Evolutionary conservation across 2,113 vertebrate genomes (phyloP), one percentile per base, ranked within the genome.

Genomic region (Erythrocercus mccallii): DNA sequence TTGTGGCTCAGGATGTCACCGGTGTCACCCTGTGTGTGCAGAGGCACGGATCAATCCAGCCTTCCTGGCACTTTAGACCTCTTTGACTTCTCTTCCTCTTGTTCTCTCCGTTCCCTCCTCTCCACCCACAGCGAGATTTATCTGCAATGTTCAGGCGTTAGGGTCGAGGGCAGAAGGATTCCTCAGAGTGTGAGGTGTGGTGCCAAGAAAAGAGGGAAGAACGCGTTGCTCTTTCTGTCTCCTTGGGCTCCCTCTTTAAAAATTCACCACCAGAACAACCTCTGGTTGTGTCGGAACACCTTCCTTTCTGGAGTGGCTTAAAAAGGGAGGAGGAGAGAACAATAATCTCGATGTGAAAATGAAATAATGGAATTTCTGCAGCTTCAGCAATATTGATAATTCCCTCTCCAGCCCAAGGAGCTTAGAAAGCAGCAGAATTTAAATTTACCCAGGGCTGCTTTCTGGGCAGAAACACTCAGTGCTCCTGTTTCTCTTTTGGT

Each of bases 41-140:
- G 37, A 48, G 27, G 40, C 13, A 2, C 5, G 4, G 31, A 42
- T 33, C 86, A n/a, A 12, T 40, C 65, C 51, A 14, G 14, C 2
- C 0, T 2, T 90, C 54, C 70, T 81, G 64, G 21, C 61, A 25
- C 19, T 13, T 48, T 31, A 57, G 14, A 70, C 65, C 50, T 22
- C 27, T 83, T 30, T 77, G 69, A 2, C 33, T 89, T 78, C 72
- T 37, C 88, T 42, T 37, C 22, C 24, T 19, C 11, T 9, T 18
- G 14, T 22, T 22, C 61, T 45, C 54, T 62, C 69, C 42, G 0
- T 40, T 58, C 69, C 42, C 28, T 69, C 44, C 61, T 81, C 50
- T 37, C 19, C 47, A 24, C 22, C 35, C 65, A 17, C 35, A 60
- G 17, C 0, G 0, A 56, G 80, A 38, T 73, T 17, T n/a, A 22